Conservation (phyloP, 2,888 invertebrate genomes). For the Cephus pygmeus region DNA sequence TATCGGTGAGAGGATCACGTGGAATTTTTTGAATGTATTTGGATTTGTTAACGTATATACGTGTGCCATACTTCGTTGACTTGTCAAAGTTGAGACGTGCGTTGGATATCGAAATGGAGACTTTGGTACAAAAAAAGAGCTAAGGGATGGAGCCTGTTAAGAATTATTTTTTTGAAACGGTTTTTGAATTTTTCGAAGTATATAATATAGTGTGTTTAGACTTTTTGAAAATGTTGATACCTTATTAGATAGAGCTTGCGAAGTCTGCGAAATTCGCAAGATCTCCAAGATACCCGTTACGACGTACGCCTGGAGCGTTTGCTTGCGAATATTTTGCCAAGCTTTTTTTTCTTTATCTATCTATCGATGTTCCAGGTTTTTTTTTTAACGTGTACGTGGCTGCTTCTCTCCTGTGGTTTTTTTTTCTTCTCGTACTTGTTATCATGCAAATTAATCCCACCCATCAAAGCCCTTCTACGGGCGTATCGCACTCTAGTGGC, state of each 20-base stretch:
- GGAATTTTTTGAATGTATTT: neutral
- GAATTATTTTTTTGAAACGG: neutral
- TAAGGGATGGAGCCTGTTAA: neutral
- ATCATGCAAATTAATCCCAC: slow-evolving; percentile 17
- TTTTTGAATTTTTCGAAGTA: neutral
- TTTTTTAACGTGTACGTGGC: neutral
- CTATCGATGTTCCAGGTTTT: neutral
- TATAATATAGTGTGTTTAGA: neutral
- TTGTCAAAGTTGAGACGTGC: neutral
- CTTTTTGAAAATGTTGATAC: neutral
- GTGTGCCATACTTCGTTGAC: neutral
- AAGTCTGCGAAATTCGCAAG: neutral
- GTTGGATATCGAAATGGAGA: neutral
- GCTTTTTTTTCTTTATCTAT: neutral
- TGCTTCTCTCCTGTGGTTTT: neutral
- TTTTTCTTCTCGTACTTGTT: slow-evolving; percentile 7
- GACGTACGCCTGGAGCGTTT: neutral
- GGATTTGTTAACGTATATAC: too few relatives aligned
- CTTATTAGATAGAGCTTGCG: neutral
- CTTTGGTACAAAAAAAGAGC: neutral
- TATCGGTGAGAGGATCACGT: neutral
- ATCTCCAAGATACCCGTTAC: neutral
- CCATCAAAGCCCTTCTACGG: slow-evolving; percentile 14
- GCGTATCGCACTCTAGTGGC: slow-evolving; percentile 4
- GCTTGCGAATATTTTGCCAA: neutral